Conservation (phyloP, 1,140 invertebrate species). For the Leptonema lineaticorne region DNA sequence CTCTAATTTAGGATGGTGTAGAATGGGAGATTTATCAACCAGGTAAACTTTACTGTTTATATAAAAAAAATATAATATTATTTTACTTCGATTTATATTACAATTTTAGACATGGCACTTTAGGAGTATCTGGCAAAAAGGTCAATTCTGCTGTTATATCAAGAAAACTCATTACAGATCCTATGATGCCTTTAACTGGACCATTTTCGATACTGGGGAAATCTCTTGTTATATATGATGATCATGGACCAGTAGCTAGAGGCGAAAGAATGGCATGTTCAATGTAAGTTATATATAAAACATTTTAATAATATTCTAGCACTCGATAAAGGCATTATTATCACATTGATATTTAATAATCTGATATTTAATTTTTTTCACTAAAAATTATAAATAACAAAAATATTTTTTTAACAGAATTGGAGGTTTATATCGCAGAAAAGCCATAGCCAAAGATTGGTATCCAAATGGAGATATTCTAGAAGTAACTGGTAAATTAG, state of each 20-base stretch:
- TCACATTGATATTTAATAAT: too few species aligned
- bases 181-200: slow-evolving; percentile 75
- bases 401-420: slow-evolving; percentile 65
- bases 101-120: slow-evolving; percentile 62
- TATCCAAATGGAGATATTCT: slow-evolving; percentile 72
- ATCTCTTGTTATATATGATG: slow-evolving; percentile 87
- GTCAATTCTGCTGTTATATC: slow-evolving; percentile 63
- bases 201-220: slow-evolving; percentile 73
- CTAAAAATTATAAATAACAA: too few species aligned
- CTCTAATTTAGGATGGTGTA: slow-evolving; percentile 60
- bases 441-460: slow-evolving; percentile 85
- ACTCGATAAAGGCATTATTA: too few species aligned
- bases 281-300: slow-evolving; percentile 58
- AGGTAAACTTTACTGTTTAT: slow-evolving; percentile 43
- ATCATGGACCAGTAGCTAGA: slow-evolving; percentile 80
- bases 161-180: slow-evolving; percentile 78
- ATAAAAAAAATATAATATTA: slow-evolving; percentile 1
- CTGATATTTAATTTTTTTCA: not conserved
- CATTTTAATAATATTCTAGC: not conserved
- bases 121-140: slow-evolving; percentile 75
- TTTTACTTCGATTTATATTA: slow-evolving; percentile 6
- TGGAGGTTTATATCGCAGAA: slow-evolving; percentile 70
- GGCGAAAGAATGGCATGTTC: slow-evolving; percentile 87
- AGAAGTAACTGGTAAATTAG: slow-evolving; percentile 70
- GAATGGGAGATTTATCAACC: slow-evolving; percentile 66